phyloP scores from a whole-genome alignment of 2,888 invertebrate species.

The Eupithecia pulchellata region DNA sequence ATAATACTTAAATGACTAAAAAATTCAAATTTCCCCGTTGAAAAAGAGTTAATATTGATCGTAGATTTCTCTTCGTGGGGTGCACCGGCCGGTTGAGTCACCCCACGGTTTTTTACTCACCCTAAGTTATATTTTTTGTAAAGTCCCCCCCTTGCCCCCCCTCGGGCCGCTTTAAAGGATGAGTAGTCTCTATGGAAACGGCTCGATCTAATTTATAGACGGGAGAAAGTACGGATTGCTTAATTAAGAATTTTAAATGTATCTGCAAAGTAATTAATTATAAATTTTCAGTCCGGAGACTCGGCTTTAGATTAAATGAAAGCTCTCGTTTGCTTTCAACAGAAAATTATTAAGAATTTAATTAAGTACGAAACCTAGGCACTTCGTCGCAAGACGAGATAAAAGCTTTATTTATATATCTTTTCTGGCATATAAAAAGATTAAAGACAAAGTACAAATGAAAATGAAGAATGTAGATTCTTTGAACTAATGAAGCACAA shows the following conservation, averaged over 20 bases:
- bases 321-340: constrained; percentile 59
- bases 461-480: neutral
- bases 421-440: constrained; percentile 10
- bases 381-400: constrained; percentile 25
- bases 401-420: constrained; percentile 10
- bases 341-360: constrained; percentile 67
- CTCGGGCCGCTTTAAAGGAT: constrained; percentile 85
- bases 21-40: constrained; percentile 80
- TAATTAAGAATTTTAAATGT: constrained; percentile 85
- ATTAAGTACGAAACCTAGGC: constrained; percentile 61
- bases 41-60: constrained; percentile 87
- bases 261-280: constrained; percentile 83
- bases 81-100: constrained; percentile 86
- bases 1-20: constrained; percentile 76
- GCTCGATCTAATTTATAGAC: constrained; percentile 86
- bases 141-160: constrained; percentile 72
- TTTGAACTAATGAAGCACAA: neutral
- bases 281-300: constrained; percentile 70
- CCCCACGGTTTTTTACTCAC: constrained; percentile 86
- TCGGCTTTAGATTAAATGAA: constrained; percentile 56
- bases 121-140: constrained; percentile 86
- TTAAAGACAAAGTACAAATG: neutral
- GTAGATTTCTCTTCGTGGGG: constrained; percentile 85
- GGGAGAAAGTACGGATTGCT: constrained; percentile 85
- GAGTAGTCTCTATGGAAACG: constrained; percentile 86